Evolutionary conservation across 1,140 invertebrate species (phyloP), one percentile per base, ranked within the genome.

Genomic region (Bombus cullumanus): DNA sequence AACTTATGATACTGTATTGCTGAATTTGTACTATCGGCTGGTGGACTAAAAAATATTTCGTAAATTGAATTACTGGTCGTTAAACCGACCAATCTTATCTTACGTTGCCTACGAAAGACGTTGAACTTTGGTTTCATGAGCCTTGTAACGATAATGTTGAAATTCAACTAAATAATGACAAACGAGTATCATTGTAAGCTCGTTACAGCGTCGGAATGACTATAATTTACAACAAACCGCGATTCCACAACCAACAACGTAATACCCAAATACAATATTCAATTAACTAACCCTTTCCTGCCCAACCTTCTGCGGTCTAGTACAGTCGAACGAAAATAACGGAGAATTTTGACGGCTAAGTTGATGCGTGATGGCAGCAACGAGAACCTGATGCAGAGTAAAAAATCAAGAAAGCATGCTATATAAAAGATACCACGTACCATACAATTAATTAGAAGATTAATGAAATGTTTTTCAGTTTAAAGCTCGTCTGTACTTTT

Each of bases 51-150:
- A 31, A 34, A 8, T 66, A 66, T 66, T 31, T 13, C 25, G 4
- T 28, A 9, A 8, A 47, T 71, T 12, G 18, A 12, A 10, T 53
- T 31, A 8, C 34, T 53, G 13, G 28, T 15, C 9, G 18, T 34
- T 53, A 57, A 75, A 53, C 22, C 34, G 9, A 34, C 31, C 18
- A 68, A 0, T 68, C 13, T 25, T 77, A 77, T 31, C 53, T 77
- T 77, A 62, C 28, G 22, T 10, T 15, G 13, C 9, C 12, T 69
- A 37, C 13, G 31, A 53, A 69, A 37, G 5, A 10, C 10, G 28
- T 53, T 69, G 31, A n/a, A 80, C 64, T 80, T 53, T 80, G 62
- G 41, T 69, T 53, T 10, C 22, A 25, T 77, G 25, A 22, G 13
- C 37, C 59, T 78, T 22, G 13, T 41, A 6, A 22, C 28, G 37